Evolutionary conservation across 2,113 vertebrate genomes (phyloP).

Genomic region (Neolamprologus sp.): DNA sequence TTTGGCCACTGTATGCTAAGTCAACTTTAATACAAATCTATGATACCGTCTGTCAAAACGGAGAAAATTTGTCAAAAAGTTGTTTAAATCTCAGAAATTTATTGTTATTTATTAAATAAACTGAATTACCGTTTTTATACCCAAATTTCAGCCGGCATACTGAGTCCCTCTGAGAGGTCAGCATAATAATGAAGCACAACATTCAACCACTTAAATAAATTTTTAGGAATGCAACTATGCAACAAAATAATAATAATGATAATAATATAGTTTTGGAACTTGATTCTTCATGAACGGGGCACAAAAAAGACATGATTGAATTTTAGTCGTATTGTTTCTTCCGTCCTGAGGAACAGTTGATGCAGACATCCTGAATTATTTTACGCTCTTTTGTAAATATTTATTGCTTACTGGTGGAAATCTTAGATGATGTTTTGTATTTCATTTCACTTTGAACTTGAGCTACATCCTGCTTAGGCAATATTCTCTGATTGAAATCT

Average conservation of each 20-base stretch:
- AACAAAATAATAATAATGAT: neutral
- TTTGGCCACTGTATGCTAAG: neutral
- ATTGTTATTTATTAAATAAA: neutral
- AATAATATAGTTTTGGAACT: neutral
- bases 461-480: neutral
- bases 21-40: neutral
- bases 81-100: neutral
- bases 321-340: neutral
- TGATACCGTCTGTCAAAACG: fast-evolving
- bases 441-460: neutral
- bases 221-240: neutral
- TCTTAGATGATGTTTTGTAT: neutral
- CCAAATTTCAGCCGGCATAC: neutral
- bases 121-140: neutral
- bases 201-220: neutral
- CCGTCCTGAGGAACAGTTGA: neutral
- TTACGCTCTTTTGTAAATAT: neutral
- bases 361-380: neutral
- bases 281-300: neutral
- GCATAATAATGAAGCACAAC: neutral
- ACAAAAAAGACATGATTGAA: neutral
- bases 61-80: neutral
- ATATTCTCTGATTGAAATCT: neutral
- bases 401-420: neutral
- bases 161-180: neutral